Evolutionary conservation across 1,140 invertebrate genomes (phyloP).

Genomic region (Aphelenchoides avenae): DNA sequence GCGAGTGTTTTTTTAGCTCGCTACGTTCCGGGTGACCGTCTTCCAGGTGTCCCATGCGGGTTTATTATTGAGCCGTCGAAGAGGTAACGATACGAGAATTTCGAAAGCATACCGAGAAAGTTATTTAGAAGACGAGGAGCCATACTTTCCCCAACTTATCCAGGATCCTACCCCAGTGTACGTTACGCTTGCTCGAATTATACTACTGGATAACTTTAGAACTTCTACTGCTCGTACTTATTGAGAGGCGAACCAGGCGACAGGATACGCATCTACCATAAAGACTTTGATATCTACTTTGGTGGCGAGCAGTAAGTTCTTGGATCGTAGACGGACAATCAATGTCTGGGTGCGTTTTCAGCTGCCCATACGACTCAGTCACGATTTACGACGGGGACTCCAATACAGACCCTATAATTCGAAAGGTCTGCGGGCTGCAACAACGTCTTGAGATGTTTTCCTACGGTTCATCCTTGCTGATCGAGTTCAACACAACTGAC

Average conservation of each 20-base stretch:
- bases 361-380: slow-evolving; percentile 96
- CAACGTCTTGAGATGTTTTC: slow-evolving; percentile 65
- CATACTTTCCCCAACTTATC: slow-evolving; percentile 93
- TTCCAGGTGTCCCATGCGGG: too few species aligned
- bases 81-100: too few species aligned
- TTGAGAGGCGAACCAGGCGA: slow-evolving; percentile 84
- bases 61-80: too few species aligned
- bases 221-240: slow-evolving; percentile 63
- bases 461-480: slow-evolving; percentile 38
- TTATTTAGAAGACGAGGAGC: slow-evolving; percentile 72
- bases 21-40: too few species aligned
- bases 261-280: slow-evolving; percentile 87
- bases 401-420: slow-evolving; percentile 79
- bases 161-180: slow-evolving; percentile 89
- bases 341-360: slow-evolving; percentile 62
- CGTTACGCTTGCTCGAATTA: slow-evolving; percentile 1
- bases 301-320: slow-evolving; percentile 90
- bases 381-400: slow-evolving; percentile 89
- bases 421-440: slow-evolving; percentile 89
- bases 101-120: too few species aligned
- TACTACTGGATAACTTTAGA: slow-evolving; percentile 31
- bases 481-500: slow-evolving; percentile 58
- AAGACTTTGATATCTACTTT: slow-evolving; percentile 96
- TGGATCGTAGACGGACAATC: not conserved
- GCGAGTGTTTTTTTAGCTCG: too few species aligned